phyloP scores from a whole-genome alignment of 2,888 invertebrate species.

The Ctena decussata region DNA sequence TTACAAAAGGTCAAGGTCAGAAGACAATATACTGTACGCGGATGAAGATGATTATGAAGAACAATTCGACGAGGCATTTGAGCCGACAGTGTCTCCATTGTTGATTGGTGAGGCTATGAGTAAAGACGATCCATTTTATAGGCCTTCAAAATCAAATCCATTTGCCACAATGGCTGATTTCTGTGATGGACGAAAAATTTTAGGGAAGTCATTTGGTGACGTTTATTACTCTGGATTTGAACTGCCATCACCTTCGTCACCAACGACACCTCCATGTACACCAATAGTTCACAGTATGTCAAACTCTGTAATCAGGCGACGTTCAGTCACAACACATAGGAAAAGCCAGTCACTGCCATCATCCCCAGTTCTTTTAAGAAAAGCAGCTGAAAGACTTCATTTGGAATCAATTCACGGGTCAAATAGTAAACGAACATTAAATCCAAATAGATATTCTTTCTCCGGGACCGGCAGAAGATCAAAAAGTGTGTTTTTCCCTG shows the following conservation, averaged over 20 bases:
- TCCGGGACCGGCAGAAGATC: conserved; percentile 65
- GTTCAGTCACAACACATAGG: conserved; percentile 24
- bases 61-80: conserved; percentile 36
- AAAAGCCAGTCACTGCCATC: conserved; percentile 84
- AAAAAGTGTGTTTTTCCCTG: conserved; percentile 71
- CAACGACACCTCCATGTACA: conserved; percentile 82
- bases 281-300: conserved; percentile 66
- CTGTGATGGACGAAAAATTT: conserved; percentile 81
- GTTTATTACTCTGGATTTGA: conserved; percentile 88
- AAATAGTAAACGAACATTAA: conserved; percentile 48
- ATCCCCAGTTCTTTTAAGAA: conserved; percentile 81
- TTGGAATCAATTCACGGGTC: conserved; percentile 81
- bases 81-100: conserved; percentile 88
- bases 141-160: conserved; percentile 82
- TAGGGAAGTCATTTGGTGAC: conserved; percentile 74
- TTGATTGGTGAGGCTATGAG: conserved; percentile 95
- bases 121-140: conserved; percentile 86
- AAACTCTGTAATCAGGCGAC: neutral
- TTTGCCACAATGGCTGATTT: conserved; percentile 82
- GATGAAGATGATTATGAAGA: conserved; percentile 67
- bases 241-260: conserved; percentile 90
- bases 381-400: conserved; percentile 81
- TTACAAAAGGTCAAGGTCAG: conserved; percentile 81
- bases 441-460: conserved; percentile 63
- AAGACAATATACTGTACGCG: conserved; percentile 82